Conservation (phyloP, 2,113 vertebrate species). For the Cranoglanis bouderius region DNA sequence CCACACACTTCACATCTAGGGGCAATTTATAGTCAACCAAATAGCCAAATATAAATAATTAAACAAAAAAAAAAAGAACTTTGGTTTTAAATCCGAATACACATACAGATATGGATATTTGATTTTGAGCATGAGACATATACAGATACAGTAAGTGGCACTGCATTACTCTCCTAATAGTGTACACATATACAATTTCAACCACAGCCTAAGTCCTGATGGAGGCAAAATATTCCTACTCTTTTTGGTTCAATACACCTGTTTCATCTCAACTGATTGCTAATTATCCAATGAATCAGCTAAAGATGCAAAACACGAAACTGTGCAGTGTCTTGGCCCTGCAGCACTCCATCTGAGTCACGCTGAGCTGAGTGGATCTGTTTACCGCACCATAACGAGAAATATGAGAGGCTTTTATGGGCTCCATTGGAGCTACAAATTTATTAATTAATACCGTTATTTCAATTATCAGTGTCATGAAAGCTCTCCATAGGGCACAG, state of each 20-base stretch:
- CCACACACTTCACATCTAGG: not conserved
- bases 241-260: not conserved
- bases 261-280: not conserved
- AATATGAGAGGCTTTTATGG: not conserved
- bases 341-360: slow-evolving; percentile 26
- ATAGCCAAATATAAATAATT: not conserved
- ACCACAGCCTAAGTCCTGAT: not conserved
- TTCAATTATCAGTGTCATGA: slow-evolving; percentile 4
- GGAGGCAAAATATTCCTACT: not conserved
- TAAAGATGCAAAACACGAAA: slow-evolving; percentile 12
- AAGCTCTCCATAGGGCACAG: not conserved
- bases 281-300: slow-evolving; percentile 20
- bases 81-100: not conserved
- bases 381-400: slow-evolving; percentile 1
- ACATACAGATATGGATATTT: not conserved
- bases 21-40: not conserved
- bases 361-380: not conserved
- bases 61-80: no score
- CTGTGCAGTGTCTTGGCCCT: not conserved
- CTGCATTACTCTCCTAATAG: not conserved
- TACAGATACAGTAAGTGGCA: not conserved
- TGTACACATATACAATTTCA: not conserved
- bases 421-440: slow-evolving; percentile 9
- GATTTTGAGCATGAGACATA: not conserved
- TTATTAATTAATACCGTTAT: not conserved